These are phyloP conservation scores for Coremacera marginata DNA, from an alignment of 2,888 invertebrate genomes.

Conservation along the genomic window DNA sequence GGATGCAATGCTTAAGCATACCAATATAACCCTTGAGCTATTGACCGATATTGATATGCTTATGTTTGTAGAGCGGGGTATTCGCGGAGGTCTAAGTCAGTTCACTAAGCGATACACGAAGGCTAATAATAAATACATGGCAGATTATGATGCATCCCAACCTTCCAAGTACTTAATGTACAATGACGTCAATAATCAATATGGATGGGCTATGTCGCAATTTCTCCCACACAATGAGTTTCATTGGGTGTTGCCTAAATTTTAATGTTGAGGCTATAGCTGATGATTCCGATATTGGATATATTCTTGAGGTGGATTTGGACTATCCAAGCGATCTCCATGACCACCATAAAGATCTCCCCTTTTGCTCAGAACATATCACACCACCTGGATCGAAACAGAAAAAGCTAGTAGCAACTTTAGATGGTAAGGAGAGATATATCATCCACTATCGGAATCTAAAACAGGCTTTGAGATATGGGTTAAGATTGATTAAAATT, in stretches of 20 bases:
- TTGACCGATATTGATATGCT: no score
- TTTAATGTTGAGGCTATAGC: constrained; percentile 39
- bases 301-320: constrained; percentile 51
- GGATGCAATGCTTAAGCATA: no score
- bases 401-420: constrained; percentile 48
- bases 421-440: constrained; percentile 53
- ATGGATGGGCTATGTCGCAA: constrained; percentile 61
- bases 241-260: constrained; percentile 51
- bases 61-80: no score
- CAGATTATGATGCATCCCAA: neutral
- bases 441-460: constrained; percentile 56
- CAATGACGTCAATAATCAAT: constrained; percentile 61
- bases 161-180: constrained; percentile 54
- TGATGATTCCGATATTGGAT: constrained; percentile 47
- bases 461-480: constrained; percentile 54
- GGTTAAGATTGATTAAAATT: constrained; percentile 52
- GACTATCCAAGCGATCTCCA: no score
- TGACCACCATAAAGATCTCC: no score
- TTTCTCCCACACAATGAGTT: constrained; percentile 55
- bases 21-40: no score
- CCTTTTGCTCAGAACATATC: constrained; percentile 4
- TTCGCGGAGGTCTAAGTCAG: no score
- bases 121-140: neutral
- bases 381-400: neutral
- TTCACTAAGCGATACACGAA: no score